phyloP scores from a whole-genome alignment of 2,113 vertebrate genomes.

The Passer domesticus region DNA sequence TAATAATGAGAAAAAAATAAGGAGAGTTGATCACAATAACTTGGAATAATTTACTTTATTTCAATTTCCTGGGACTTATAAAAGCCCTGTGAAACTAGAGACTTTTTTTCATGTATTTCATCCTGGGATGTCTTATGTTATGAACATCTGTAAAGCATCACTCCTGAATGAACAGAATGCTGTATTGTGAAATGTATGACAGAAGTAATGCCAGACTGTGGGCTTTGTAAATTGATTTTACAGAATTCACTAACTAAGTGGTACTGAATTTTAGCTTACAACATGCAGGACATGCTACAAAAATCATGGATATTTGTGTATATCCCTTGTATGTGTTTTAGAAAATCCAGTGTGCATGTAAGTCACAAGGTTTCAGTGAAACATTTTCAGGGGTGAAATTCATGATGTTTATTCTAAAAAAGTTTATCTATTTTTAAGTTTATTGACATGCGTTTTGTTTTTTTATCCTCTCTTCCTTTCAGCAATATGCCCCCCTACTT shows the following conservation, averaged over 20 bases:
- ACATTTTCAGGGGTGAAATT: background rate
- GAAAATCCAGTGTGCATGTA: background rate
- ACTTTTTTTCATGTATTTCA: background rate
- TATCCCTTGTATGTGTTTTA: background rate
- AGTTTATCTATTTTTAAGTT: background rate
- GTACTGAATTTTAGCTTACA: background rate
- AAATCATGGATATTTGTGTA: background rate
- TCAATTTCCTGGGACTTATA: background rate
- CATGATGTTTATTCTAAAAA: background rate
- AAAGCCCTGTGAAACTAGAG: background rate
- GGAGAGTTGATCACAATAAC: background rate
- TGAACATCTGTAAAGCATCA: background rate
- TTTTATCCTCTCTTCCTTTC: background rate
- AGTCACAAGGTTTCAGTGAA: background rate
- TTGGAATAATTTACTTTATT: background rate
- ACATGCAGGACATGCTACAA: background rate
- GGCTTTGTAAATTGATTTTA: background rate
- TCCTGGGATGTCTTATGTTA: background rate
- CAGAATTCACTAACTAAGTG: background rate
- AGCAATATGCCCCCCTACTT: constrained; percentile 91
- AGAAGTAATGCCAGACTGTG: background rate
- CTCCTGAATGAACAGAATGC: background rate
- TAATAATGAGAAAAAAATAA: background rate
- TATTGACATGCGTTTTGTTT: background rate
- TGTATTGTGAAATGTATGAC: background rate